Conservation (phyloP, 2,888 invertebrate genomes). For the Acrobasis suavella region DNA sequence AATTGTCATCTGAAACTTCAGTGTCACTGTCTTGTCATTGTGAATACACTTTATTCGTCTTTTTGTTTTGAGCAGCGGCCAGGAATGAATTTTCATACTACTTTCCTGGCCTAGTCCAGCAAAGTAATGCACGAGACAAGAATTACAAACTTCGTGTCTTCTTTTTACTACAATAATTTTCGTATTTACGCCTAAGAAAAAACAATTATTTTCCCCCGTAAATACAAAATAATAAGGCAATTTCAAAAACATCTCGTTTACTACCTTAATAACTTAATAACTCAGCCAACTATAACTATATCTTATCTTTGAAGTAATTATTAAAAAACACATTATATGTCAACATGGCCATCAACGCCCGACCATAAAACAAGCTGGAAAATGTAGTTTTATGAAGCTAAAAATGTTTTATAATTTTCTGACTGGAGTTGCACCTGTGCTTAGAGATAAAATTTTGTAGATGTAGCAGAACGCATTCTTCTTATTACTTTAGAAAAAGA, state of each 20-base stretch:
- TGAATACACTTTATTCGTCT: too few species aligned
- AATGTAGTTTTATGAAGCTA: slow-evolving; percentile 12
- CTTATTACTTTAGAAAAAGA: too few species aligned
- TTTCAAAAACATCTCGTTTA: slow-evolving; percentile 5
- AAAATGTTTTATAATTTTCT: slow-evolving; percentile 13
- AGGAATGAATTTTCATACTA: too few species aligned
- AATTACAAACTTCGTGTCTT: too few species aligned
- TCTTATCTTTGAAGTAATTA: slow-evolving; percentile 15
- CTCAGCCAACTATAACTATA: not conserved
- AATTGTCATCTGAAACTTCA: too few species aligned
- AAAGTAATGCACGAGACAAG: too few species aligned
- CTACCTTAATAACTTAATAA: slow-evolving; percentile 18
- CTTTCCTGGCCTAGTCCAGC: too few species aligned
- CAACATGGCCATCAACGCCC: slow-evolving; percentile 6
- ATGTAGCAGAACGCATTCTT: not conserved
- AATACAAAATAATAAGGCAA: not conserved
- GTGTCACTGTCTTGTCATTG: too few species aligned
- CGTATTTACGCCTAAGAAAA: too few species aligned
- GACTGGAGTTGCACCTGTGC: not conserved
- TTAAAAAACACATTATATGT: slow-evolving; percentile 17
- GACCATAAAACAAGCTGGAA: slow-evolving; percentile 1
- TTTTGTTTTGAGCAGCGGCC: too few species aligned
- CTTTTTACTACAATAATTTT: too few species aligned
- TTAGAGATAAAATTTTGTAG: not conserved
- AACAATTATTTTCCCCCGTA: not conserved